These are phyloP conservation scores for Ascidia mentula DNA, from an alignment of 23 tunicate genomes.

Conservation along the genomic window DNA sequence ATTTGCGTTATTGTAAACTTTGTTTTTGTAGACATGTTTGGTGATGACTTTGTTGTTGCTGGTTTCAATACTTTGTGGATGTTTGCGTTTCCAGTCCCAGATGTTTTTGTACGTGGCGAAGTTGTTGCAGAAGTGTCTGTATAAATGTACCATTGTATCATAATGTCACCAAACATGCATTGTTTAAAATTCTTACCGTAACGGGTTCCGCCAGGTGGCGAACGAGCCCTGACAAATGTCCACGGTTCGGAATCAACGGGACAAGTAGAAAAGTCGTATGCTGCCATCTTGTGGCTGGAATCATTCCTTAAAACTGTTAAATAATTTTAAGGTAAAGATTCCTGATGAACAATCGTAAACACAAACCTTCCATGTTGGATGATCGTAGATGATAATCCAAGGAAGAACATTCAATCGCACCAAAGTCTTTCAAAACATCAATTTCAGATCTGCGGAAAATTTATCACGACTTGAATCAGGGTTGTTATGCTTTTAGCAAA, in stretches of 20 bases:
- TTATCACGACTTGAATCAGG: no score
- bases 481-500: no score
- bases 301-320: not conserved
- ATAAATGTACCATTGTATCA: not conserved
- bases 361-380: not conserved
- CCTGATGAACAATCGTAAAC: no score
- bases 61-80: no score
- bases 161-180: not conserved
- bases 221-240: not conserved
- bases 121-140: conserved; percentile 15
- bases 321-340: not conserved
- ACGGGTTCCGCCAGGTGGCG: not conserved
- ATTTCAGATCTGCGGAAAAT: not conserved
- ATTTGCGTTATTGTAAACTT: not conserved
- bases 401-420: not conserved
- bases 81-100: not conserved
- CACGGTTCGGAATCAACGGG: not conserved
- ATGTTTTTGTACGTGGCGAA: conserved; percentile 19
- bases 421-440: not conserved
- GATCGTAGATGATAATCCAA: not conserved
- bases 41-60: conserved; percentile 8
- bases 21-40: not conserved
- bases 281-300: not conserved
- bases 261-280: not conserved
- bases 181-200: not conserved